Percentiles rank a stretch among this genome's conserved stretches.
These are phyloP conservation scores for Macrotrachela quadricornifera DNA, from an alignment of 1,140 invertebrate genomes.

Conservation along the genomic window DNA sequence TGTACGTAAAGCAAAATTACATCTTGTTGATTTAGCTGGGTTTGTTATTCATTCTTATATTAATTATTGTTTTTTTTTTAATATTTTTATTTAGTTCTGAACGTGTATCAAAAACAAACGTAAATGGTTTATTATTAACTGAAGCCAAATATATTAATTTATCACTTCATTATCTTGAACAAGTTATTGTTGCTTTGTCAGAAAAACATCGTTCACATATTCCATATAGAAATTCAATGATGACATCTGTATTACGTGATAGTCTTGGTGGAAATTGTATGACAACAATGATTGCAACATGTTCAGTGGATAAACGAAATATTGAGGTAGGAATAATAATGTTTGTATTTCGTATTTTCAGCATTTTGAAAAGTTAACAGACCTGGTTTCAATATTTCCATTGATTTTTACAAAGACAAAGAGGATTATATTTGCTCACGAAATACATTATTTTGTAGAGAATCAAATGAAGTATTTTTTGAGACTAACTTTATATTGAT, in stretches of 20 bases:
- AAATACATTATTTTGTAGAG: too few relatives aligned
- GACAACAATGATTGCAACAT: constrained; percentile 44
- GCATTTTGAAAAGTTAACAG: not conserved
- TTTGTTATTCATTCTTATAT: constrained; percentile 15
- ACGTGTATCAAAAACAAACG: constrained; percentile 29
- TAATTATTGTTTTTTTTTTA: not conserved
- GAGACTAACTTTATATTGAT: too few relatives aligned
- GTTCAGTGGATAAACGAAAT: constrained; percentile 35
- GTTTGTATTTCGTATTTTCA: not conserved
- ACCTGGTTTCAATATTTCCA: too few relatives aligned
- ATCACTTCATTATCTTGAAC: constrained; percentile 44
- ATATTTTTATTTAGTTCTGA: constrained; percentile 22
- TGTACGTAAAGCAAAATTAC: constrained; percentile 38
- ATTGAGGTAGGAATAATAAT: constrained; percentile 26
- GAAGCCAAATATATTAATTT: constrained; percentile 45
- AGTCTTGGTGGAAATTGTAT: constrained; percentile 44
- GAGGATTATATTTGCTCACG: too few relatives aligned
- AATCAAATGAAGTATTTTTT: too few relatives aligned
- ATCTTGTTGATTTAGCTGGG: constrained; percentile 45
- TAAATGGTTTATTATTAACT: constrained; percentile 34
- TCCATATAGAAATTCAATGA: constrained; percentile 43
- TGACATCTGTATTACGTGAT: constrained; percentile 42
- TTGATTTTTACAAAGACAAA: too few relatives aligned
- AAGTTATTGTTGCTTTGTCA: constrained; percentile 42
- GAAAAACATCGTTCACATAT: constrained; percentile 38